phyloP scores from a whole-genome alignment of 2,113 vertebrate species.

The Penelope pileata region DNA sequence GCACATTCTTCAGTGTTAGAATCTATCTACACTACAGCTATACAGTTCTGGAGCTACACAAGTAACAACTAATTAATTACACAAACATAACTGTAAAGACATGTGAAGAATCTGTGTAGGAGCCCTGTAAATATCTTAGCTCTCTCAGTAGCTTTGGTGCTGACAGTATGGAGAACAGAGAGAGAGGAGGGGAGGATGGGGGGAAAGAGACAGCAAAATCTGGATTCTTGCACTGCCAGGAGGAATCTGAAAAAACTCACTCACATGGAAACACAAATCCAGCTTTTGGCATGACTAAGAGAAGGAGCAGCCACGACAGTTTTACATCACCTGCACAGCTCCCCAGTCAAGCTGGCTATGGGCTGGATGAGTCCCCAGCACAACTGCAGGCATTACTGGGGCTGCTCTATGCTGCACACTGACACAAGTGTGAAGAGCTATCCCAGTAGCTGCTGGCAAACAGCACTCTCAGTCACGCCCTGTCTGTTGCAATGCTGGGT shows the following conservation, averaged over 20 bases:
- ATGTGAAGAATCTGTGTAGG: slow-evolving; percentile 41
- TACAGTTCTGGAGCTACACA: background rate
- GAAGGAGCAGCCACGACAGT: background rate
- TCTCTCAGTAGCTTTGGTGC: background rate
- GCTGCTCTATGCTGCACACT: fast-evolving
- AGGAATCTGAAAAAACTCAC: background rate
- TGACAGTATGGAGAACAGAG: background rate
- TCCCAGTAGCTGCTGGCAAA: background rate
- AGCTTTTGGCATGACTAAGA: background rate
- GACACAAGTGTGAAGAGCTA: fast-evolving
- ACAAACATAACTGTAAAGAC: slow-evolving; percentile 21
- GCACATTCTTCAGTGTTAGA: background rate
- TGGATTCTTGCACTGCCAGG: background rate
- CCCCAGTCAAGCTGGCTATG: background rate
- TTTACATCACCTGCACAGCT: background rate
- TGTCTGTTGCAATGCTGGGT: background rate
- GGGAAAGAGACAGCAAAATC: background rate
- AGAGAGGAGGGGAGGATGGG: fast-evolving
- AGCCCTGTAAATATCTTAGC: slow-evolving; percentile 33
- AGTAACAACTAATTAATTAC: slow-evolving; percentile 44
- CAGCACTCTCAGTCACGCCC: background rate
- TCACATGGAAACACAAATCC: background rate
- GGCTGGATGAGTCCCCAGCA: background rate
- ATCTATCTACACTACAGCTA: background rate
- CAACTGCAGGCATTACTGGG: background rate